Evolutionary conservation across 2,888 invertebrate species (phyloP).

Genomic region (Drosophila anceps): DNA sequence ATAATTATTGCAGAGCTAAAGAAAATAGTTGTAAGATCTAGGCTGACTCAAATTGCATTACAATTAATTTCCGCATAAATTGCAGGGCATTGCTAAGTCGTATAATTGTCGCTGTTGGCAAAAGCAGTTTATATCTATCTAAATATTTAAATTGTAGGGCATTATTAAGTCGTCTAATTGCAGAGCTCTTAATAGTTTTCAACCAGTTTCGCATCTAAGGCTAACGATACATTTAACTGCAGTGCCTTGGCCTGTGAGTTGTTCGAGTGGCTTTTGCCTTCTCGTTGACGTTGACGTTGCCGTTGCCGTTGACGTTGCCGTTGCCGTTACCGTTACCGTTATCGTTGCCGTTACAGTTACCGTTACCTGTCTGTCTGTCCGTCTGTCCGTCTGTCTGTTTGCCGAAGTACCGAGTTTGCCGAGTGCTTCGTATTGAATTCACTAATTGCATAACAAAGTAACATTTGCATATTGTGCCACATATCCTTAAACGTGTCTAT

Average conservation of each 20-base stretch:
- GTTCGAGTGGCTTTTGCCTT: conserved; percentile 59
- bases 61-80: conserved; percentile 8
- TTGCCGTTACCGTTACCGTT: conserved; percentile 30
- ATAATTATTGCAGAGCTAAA: not conserved
- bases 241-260: conserved; percentile 50
- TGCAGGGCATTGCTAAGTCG: not conserved
- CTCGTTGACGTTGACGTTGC: conserved; percentile 14
- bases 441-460: conserved; percentile 84
- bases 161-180: conserved; percentile 14
- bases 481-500: conserved; percentile 66
- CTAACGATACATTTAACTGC: conserved; percentile 78
- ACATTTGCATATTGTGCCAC: conserved; percentile 79
- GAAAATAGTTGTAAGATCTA: not conserved
- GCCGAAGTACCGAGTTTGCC: conserved; percentile 67
- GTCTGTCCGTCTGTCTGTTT: conserved; percentile 61
- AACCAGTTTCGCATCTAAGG: conserved; percentile 53
- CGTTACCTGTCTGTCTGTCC: conserved; percentile 55
- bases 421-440: conserved; percentile 77
- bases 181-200: conserved; percentile 18
- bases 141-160: conserved; percentile 24
- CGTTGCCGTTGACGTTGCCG: conserved; percentile 33
- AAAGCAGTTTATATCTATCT: too few relatives aligned
- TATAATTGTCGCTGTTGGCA: too few relatives aligned
- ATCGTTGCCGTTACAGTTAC: conserved; percentile 25
- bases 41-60: not conserved